Conservation (phyloP, 2,888 invertebrate species). For the Pseudococcus viburni region DNA sequence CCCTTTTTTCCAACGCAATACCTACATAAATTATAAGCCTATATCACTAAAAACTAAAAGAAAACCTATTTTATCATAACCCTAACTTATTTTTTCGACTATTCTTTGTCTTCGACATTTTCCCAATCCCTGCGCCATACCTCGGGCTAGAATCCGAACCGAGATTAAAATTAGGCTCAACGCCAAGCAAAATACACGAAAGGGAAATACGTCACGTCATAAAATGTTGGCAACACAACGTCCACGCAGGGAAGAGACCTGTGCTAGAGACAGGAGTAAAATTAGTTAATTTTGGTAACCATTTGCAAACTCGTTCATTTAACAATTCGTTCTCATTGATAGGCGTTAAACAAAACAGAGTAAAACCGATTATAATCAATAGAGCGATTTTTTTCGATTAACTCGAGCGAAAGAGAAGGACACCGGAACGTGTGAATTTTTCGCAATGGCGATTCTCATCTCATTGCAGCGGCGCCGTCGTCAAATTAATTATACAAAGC, state of each 20-base stretch:
- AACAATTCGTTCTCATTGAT: not conserved
- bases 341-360: conserved; percentile 25
- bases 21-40: not conserved
- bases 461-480: not conserved
- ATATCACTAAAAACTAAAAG: no score
- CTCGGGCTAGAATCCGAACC: not conserved
- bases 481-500: not conserved
- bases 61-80: not conserved
- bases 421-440: conserved; percentile 48
- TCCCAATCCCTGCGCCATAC: not conserved
- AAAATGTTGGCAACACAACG: not conserved
- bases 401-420: not conserved
- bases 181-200: not conserved
- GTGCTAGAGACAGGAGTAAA: not conserved
- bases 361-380: not conserved
- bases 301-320: not conserved
- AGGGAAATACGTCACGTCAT: conserved; percentile 9
- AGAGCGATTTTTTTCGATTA: not conserved
- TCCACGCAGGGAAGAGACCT: not conserved
- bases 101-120: not conserved
- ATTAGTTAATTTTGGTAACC: not conserved
- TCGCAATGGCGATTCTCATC: conserved; percentile 29
- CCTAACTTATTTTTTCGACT: not conserved
- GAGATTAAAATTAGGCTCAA: not conserved
- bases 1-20: not conserved